Evolutionary conservation across 2,113 vertebrate species (phyloP), one percentile per base, ranked within the genome.

Genomic region (Eudyptes chrysolophus): DNA sequence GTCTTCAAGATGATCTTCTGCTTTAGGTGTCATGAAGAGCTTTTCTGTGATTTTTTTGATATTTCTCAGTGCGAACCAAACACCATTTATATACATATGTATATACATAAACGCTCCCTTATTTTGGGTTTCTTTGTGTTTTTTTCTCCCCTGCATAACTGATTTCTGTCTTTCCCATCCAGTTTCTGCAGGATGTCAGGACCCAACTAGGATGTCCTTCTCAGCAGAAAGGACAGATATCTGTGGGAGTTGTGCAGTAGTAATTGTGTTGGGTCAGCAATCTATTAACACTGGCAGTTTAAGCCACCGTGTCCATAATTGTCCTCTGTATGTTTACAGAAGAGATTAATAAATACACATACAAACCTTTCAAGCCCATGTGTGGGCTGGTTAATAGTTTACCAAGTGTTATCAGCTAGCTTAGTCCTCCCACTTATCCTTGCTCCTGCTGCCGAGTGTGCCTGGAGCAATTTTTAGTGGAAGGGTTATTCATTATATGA

Each of bases 381-480:
- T 94, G 95, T 96, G 87, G 95, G 96, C 81, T 94, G 92, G 84
- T 87, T 96, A 97, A 96, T 97, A 87, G 91, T 85, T 96, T 92
- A 94, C 89, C 77, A 85, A 95, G 36, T 90, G 77, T 87, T 95
- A 94, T 95, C 86, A 87, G 76, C 36, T 87, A 55, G 20, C 72
- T 79, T 84, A 78, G 91, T 85, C 80, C 92, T 97, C 95, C 96
- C 96, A 82, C 93, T 72, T 89, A 68, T 24, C 30, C 77, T 79
- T 89, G 40, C 10, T 91, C 51, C 44, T 40, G 25, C 81, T 87
- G 80, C 65, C 1, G 11, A 76, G 9, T 26, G 34, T 72, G 66
- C 89, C 72, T 87, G 77, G 61, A 89, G 84, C 86, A 75, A 49
- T 85, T 94, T 94, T 84, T 90, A 84, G 38, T 84, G 70, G 72